Conservation (phyloP, 2,888 invertebrate species). For the Choristoneura rosaceana region DNA sequence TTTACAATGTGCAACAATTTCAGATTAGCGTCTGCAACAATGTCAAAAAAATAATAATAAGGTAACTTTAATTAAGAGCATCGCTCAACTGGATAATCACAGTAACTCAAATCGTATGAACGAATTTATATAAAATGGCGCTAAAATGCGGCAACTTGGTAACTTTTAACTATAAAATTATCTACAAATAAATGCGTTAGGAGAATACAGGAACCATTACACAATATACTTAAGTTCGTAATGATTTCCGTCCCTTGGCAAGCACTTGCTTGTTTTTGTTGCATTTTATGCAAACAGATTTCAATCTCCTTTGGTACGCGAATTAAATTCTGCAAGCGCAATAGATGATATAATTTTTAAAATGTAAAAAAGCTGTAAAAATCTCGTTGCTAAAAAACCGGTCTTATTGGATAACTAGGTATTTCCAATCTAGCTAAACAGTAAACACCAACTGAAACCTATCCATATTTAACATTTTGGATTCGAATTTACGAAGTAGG, state of each 20-base stretch:
- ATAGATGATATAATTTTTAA: not conserved
- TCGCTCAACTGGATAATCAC: not conserved
- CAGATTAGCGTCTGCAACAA: not conserved
- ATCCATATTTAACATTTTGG: not conserved
- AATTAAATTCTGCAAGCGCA: not conserved
- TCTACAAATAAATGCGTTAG: not conserved
- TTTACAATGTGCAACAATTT: not conserved
- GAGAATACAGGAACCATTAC: not conserved
- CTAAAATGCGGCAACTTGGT: not conserved
- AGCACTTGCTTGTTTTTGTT: not conserved
- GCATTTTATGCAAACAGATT: not conserved
- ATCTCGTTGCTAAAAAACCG: not conserved
- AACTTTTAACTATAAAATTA: not conserved
- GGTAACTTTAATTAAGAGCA: not conserved
- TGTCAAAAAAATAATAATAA: not conserved
- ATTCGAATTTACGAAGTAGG: not conserved
- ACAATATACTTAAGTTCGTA: not conserved
- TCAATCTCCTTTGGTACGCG: not conserved
- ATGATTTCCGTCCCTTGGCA: not conserved
- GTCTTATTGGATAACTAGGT: constrained; percentile 28
- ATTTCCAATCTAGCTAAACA: constrained; percentile 40
- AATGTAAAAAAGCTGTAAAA: not conserved
- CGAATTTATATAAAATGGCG: not conserved
- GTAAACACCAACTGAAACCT: not conserved
- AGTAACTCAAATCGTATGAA: not conserved